Percentiles rank a stretch among this genome's conserved stretches.
Evolutionary conservation across 2,888 invertebrate species (phyloP).

Genomic region (Pherbina coryleti): DNA sequence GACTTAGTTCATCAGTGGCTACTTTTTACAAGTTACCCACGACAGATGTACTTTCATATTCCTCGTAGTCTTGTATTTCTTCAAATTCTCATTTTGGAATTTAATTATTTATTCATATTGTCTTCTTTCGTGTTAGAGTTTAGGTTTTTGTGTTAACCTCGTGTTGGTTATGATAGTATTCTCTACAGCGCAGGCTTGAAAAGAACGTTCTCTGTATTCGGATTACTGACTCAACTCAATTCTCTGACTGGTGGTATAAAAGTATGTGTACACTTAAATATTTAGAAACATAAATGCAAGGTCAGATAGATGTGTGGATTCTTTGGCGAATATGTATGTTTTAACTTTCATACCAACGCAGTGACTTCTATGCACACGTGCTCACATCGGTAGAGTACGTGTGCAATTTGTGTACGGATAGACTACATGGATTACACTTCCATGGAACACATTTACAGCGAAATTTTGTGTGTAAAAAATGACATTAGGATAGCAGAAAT

Average conservation of each 20-base stretch:
- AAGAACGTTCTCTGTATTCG: no score
- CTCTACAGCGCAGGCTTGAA: no score
- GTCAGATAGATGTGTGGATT: conserved; percentile 4
- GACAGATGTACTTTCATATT: no score
- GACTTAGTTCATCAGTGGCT: no score
- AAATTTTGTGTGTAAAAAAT: conserved; percentile 34
- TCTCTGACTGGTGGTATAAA: background rate
- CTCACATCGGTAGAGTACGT: background rate
- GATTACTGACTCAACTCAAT: no score
- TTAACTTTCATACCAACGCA: background rate
- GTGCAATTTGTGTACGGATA: conserved; percentile 15
- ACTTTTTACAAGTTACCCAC: no score
- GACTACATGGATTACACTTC: conserved; percentile 20
- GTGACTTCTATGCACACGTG: background rate
- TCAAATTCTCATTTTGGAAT: no score
- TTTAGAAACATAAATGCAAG: conserved; percentile 6
- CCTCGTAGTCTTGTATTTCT: no score
- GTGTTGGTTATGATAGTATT: no score
- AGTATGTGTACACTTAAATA: background rate
- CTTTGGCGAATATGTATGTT: background rate
- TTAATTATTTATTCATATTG: no score
- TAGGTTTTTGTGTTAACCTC: no score
- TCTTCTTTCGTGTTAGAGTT: no score
- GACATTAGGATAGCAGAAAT: conserved; percentile 23
- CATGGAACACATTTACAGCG: conserved; percentile 12